Evolutionary conservation across 2,797 vertebrate species (phyloP).

Genomic region (Pseudocheirus occidentalis): DNA sequence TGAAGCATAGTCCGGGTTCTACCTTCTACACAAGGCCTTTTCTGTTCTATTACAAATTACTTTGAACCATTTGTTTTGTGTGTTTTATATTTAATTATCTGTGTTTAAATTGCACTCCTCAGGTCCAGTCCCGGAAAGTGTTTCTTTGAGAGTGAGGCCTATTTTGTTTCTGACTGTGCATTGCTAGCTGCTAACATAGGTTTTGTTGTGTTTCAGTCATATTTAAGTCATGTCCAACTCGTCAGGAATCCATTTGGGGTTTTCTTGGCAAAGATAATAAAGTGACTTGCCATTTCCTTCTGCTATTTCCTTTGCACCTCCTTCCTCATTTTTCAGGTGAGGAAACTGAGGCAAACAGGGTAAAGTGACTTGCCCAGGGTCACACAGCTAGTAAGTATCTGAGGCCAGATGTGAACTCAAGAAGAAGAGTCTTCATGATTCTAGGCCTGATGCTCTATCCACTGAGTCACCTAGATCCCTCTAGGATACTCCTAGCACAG

Average conservation of each 20-base stretch:
- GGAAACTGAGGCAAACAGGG: neutral
- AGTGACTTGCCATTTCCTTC: neutral
- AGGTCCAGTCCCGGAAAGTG: rapidly evolving
- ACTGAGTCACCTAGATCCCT: neutral
- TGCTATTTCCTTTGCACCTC: neutral
- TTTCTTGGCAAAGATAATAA: neutral
- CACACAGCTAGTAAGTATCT: neutral
- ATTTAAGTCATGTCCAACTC: neutral
- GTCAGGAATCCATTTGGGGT: neutral
- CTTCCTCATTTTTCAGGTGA: neutral
- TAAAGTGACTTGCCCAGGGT: neutral
- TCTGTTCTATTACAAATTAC: neutral
- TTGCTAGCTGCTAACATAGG: neutral
- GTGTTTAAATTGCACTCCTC: neutral
- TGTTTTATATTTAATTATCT: neutral
- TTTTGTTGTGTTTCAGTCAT: neutral
- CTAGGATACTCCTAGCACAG: neutral
- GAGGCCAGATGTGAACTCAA: neutral
- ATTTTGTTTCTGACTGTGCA: neutral
- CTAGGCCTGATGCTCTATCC: neutral
- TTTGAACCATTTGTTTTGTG: neutral
- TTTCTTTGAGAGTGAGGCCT: neutral
- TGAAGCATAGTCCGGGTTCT: neutral
- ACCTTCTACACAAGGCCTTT: neutral
- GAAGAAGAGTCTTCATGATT: neutral